Percentiles rank a stretch among this genome's conserved stretches.
These are phyloP conservation scores for Celastrina argiolus DNA, from an alignment of 2,888 invertebrate genomes.

Conservation along the genomic window DNA sequence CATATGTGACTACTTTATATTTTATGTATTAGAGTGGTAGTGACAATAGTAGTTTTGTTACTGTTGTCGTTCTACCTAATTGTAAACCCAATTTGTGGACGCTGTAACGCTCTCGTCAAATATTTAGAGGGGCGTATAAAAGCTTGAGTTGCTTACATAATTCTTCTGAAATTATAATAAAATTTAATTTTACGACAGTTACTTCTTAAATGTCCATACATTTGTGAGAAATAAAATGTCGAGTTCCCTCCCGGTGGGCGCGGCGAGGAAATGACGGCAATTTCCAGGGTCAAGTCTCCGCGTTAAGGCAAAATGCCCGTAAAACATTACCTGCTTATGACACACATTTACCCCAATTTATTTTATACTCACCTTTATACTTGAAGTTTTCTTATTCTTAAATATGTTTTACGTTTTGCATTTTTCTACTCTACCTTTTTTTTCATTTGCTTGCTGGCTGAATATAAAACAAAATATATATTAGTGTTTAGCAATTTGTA, in stretches of 20 bases:
- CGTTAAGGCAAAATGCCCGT: neutral
- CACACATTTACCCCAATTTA: slow-evolving; percentile 10
- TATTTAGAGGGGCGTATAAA: neutral
- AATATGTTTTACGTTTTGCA: neutral
- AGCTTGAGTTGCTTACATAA: neutral
- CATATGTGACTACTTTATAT: no score
- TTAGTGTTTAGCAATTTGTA: no score
- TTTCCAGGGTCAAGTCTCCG: slow-evolving; percentile 17
- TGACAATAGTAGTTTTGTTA: no score
- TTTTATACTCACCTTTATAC: neutral
- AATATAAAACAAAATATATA: no score
- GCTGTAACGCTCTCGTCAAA: neutral
- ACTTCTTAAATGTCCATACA: slow-evolving; percentile 15
- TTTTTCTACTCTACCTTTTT: no score
- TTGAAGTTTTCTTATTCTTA: neutral
- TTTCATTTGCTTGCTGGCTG: neutral
- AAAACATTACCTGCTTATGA: slow-evolving; percentile 15
- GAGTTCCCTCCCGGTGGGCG: neutral
- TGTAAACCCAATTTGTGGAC: neutral
- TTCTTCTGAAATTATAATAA: neutral
- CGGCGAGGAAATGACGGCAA: slow-evolving; percentile 14
- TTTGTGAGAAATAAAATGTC: slow-evolving; percentile 11
- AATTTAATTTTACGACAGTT: slow-evolving; percentile 15
- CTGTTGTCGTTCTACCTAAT: neutral
- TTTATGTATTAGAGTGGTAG: neutral